These are phyloP conservation scores for Amazona finschi DNA, from an alignment of 2,797 vertebrate species.

Conservation along the genomic window DNA sequence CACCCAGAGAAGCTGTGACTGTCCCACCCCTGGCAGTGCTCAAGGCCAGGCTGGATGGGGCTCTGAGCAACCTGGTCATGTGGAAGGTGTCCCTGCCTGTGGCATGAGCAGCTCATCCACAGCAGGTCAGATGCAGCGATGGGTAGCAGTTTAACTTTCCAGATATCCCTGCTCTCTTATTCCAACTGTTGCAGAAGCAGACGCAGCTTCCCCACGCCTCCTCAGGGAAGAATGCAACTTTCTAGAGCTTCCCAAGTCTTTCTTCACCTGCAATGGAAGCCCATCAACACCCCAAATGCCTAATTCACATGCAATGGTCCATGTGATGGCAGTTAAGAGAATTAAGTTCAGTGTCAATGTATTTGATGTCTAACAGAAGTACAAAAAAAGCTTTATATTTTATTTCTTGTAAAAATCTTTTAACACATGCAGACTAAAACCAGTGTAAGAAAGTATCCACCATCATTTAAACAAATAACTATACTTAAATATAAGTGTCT, in stretches of 20 bases:
- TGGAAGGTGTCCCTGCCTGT: background rate
- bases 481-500: constrained; percentile 88
- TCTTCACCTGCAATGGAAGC: background rate
- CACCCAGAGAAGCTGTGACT: background rate
- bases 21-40: background rate
- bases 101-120: background rate
- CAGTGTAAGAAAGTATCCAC: constrained; percentile 95
- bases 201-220: background rate
- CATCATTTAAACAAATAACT: constrained; percentile 87
- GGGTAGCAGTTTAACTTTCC: background rate
- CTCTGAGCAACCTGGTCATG: background rate
- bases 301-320: background rate
- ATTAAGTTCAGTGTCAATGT: background rate
- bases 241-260: rapidly evolving
- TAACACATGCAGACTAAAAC: constrained; percentile 98
- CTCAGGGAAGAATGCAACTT: background rate
- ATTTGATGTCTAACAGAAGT: constrained; percentile 25
- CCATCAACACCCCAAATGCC: rapidly evolving
- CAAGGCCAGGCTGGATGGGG: background rate
- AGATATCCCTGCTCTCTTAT: background rate
- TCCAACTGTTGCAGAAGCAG: background rate
- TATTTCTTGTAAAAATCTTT: constrained; percentile 97
- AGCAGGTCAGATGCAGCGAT: background rate
- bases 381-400: constrained; percentile 75
- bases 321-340: rapidly evolving